phyloP scores from a whole-genome alignment of 1,140 invertebrate genomes.

The Pectinophora gossypiella region DNA sequence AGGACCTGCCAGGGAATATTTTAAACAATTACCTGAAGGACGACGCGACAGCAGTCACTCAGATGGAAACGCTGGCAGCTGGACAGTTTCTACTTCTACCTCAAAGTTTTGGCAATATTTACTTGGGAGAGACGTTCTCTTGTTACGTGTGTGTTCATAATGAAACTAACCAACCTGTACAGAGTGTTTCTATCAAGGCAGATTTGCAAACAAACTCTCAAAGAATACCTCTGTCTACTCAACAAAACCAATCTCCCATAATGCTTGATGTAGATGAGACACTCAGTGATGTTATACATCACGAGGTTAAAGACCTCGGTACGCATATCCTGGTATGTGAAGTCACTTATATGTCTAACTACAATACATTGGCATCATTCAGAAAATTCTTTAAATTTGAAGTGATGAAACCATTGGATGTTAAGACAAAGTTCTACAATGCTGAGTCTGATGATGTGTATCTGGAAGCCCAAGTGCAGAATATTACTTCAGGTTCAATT shows the following conservation, averaged over 20 bases:
- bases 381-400: conserved; percentile 99
- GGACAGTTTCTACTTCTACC: conserved; percentile 94
- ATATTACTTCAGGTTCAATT: conserved; percentile 92
- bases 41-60: conserved; percentile 85
- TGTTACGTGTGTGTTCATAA: conserved; percentile 98
- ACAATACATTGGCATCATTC: conserved; percentile 85
- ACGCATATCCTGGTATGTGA: conserved; percentile 98
- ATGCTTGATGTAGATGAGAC: conserved; percentile 88
- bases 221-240: conserved; percentile 84
- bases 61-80: conserved; percentile 88
- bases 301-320: conserved; percentile 98
- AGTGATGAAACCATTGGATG: conserved; percentile 97
- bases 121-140: conserved; percentile 96
- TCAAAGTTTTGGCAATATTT: conserved; percentile 94
- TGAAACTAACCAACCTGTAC: conserved; percentile 89
- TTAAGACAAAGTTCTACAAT: conserved; percentile 99
- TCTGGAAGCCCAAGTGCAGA: conserved; percentile 97
- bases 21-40: conserved; percentile 85
- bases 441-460: conserved; percentile 98
- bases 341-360: conserved; percentile 89
- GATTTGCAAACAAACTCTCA: conserved; percentile 95
- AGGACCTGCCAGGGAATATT: conserved; percentile 88
- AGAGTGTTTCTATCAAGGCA: conserved; percentile 90
- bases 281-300: conserved; percentile 95
- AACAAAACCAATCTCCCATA: conserved; percentile 77